A percentile compares a stretch with the other conserved stretches of the same genome.
Evolutionary conservation across 2,797 vertebrate species (phyloP).

Genomic region (Semotilus atromaculatus): DNA sequence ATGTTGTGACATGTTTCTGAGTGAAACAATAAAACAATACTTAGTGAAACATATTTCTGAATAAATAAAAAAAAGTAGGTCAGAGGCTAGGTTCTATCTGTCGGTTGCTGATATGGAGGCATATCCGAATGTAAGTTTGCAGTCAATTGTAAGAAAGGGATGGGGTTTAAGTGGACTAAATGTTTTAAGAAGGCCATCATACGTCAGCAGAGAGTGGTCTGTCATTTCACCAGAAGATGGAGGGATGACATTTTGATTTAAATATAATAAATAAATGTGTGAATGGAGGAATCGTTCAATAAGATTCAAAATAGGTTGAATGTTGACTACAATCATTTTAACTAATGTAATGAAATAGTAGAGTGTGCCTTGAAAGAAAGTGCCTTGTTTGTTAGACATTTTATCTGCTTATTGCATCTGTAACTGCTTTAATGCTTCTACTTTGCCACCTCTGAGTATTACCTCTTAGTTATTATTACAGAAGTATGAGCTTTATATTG

Average conservation of each 20-base stretch:
- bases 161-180: not conserved
- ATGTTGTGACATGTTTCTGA: not conserved
- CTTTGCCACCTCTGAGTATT: conserved; percentile 4
- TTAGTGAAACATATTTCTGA: not conserved
- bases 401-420: conserved; percentile 4
- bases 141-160: not conserved
- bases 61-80: not conserved
- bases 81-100: not conserved
- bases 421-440: conserved; percentile 3
- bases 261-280: not conserved
- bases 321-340: not conserved
- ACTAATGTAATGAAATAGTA: not conserved
- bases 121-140: not conserved
- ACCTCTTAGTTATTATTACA: not conserved
- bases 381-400: not conserved
- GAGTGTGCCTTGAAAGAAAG: not conserved
- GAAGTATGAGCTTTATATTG: conserved; percentile 6
- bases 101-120: not conserved
- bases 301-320: not conserved
- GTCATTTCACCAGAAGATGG: not conserved
- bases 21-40: not conserved
- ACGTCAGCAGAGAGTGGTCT: not conserved
- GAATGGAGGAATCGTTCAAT: not conserved
- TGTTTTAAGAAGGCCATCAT: not conserved
- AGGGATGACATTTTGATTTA: not conserved